phyloP scores from a whole-genome alignment of 2,888 invertebrate species.

The Rhopalosiphum nymphaeae region DNA sequence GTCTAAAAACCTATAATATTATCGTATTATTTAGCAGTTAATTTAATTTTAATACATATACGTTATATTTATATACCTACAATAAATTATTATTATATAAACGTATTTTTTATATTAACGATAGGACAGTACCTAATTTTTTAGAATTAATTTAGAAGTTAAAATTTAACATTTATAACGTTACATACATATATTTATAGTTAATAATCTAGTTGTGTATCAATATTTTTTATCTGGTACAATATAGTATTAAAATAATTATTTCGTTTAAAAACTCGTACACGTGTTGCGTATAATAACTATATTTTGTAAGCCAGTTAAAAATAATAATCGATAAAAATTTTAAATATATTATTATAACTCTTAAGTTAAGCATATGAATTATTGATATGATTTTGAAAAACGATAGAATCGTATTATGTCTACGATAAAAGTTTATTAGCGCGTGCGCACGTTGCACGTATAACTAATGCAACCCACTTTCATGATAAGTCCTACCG shows the following conservation, averaged over 20 bases:
- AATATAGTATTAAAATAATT: neutral
- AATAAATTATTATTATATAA: too few relatives aligned
- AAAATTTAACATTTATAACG: neutral
- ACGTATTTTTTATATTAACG: neutral
- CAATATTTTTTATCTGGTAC: neutral
- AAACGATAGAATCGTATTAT: neutral
- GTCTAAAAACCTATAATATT: neutral
- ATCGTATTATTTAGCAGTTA: neutral
- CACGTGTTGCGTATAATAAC: neutral
- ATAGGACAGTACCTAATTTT: neutral
- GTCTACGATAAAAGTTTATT: constrained; percentile 41
- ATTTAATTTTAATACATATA: neutral
- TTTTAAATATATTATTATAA: neutral
- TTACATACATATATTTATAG: neutral
- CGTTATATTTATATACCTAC: neutral
- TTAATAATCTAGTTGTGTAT: neutral
- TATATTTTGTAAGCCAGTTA: neutral
- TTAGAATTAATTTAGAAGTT: neutral
- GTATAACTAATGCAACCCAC: constrained; percentile 54
- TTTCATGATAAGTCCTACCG: constrained; percentile 61
- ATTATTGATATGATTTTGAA: neutral
- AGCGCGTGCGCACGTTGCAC: constrained; percentile 52
- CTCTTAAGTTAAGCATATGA: neutral
- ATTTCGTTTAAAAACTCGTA: neutral
- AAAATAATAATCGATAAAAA: neutral